Conservation (phyloP, 2,888 invertebrate species). For the Lithophane leautieri region DNA sequence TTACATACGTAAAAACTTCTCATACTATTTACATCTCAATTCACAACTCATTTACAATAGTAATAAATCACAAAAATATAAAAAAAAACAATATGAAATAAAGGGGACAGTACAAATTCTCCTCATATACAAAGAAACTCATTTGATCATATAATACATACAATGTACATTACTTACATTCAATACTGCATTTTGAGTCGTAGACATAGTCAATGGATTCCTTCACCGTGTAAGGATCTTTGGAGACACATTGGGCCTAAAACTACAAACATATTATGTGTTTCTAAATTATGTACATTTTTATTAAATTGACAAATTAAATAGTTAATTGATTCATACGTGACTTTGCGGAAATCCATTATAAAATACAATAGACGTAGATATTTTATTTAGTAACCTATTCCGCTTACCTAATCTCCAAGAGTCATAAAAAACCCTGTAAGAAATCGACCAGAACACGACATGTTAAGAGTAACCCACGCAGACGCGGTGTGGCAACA, state of each 20-base stretch:
- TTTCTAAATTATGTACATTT: constrained; percentile 50
- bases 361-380: too few species aligned
- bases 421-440: too few species aligned
- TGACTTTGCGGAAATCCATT: too few species aligned
- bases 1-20: constrained; percentile 81
- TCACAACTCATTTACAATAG: constrained; percentile 81
- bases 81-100: constrained; percentile 77
- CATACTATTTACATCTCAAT: constrained; percentile 82
- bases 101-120: constrained; percentile 73
- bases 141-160: constrained; percentile 69
- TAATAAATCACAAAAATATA: constrained; percentile 68
- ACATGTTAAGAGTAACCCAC: too few species aligned
- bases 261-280: constrained; percentile 25
- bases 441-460: too few species aligned
- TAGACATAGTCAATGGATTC: constrained; percentile 40
- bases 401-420: too few species aligned
- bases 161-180: constrained; percentile 71
- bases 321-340: not conserved
- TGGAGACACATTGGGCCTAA: constrained; percentile 47
- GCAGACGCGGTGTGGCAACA: too few species aligned
- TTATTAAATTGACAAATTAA: constrained; percentile 38
- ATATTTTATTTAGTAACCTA: too few species aligned
- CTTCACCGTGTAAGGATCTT: constrained; percentile 12
- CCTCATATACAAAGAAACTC: constrained; percentile 68
- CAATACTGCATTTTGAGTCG: constrained; percentile 66